Conservation (phyloP, 37 sponge, comb jelly and placozoan genomes). For the Dysidea cf. avara region DNA sequence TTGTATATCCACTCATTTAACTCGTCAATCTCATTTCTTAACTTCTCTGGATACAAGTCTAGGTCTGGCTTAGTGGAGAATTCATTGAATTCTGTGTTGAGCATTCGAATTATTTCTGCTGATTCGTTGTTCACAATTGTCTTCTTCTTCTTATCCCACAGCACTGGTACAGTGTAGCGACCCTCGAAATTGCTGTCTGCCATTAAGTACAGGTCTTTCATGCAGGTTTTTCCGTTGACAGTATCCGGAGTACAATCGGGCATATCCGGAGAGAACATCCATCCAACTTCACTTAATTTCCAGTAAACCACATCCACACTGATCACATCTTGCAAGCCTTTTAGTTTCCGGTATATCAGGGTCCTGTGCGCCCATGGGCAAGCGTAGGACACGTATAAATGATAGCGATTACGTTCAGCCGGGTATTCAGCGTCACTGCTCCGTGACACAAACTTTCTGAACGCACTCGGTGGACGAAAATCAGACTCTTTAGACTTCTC, state of each 20-base stretch:
- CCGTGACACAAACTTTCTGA: conserved; percentile 57
- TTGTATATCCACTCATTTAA: conserved; percentile 86
- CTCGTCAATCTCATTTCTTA: conserved; percentile 76
- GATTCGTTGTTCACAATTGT: conserved; percentile 90
- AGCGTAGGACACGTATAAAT: not conserved
- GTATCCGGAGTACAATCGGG: conserved; percentile 67
- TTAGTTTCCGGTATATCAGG: not conserved
- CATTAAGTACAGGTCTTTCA: conserved; percentile 74
- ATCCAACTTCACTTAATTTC: conserved; percentile 59
- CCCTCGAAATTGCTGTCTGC: conserved; percentile 64
- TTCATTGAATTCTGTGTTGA: conserved; percentile 86
- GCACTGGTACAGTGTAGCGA: conserved; percentile 82
- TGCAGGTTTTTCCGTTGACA: conserved; percentile 55
- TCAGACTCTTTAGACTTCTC: conserved; percentile 56
- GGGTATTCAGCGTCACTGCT: conserved; percentile 59
- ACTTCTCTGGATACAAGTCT: conserved; percentile 77
- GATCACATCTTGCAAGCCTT: not conserved
- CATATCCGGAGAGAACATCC: conserved; percentile 69
- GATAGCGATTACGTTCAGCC: not conserved
- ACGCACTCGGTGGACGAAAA: conserved; percentile 39
- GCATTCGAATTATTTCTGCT: conserved; percentile 85
- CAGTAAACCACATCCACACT: conserved; percentile 9
- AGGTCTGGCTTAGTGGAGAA: conserved; percentile 66
- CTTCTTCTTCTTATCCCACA: conserved; percentile 77
- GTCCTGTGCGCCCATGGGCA: conserved; percentile 1